Evolutionary conservation across 2,113 vertebrate genomes (phyloP).

Genomic region (Procapra przewalskii): DNA sequence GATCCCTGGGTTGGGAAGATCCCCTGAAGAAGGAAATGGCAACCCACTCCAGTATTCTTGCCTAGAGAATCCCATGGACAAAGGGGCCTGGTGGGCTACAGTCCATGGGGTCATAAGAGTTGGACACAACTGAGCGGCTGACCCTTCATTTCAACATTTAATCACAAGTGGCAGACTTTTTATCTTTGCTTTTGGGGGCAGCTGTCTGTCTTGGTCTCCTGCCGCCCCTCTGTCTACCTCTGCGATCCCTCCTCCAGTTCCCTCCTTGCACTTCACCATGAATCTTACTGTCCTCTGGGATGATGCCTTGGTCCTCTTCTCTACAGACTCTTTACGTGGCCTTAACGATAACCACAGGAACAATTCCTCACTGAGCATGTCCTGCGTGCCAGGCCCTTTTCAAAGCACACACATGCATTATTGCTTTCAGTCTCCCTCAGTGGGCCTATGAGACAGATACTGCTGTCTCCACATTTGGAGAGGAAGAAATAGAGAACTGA

Average conservation of each 20-base stretch:
- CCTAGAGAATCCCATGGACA: background rate
- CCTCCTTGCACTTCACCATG: background rate
- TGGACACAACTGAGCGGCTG: rapidly evolving
- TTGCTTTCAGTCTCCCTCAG: background rate
- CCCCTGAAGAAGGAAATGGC: background rate
- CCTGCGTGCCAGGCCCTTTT: background rate
- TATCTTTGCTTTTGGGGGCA: background rate
- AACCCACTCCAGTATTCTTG: background rate
- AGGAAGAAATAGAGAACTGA: background rate
- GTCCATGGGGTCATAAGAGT: background rate
- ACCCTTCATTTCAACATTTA: background rate
- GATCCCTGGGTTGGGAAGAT: background rate
- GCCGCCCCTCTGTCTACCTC: background rate
- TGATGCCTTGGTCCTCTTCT: background rate
- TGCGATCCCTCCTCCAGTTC: background rate
- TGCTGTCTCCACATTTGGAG: background rate
- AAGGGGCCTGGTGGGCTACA: background rate
- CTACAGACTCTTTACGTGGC: background rate
- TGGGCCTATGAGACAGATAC: background rate
- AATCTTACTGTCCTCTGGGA: background rate
- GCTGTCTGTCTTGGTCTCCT: background rate
- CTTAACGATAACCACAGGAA: background rate
- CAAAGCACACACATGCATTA: background rate
- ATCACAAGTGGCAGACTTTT: background rate
- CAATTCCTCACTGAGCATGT: background rate